Evolutionary conservation across 2,888 invertebrate species (phyloP), one percentile per base, ranked within the genome.

Genomic region (Seira musarum): DNA sequence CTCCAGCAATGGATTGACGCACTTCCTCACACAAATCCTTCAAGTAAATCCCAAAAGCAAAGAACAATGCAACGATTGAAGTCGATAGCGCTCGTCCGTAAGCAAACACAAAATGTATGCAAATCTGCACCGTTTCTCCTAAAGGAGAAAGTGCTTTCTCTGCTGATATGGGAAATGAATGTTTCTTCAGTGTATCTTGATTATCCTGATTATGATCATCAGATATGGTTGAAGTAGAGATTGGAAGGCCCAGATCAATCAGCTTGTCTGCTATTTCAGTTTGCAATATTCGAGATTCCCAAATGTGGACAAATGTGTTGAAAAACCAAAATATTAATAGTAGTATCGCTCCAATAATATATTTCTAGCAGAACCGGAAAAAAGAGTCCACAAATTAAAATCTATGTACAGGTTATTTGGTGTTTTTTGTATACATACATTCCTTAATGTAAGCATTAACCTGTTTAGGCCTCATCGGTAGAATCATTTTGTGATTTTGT

Each of bases 31-130:
- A 72, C 13, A 64, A 25, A 21, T 72, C 64, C 13, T 35, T 19
- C 53, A 72, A 25, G 8, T 72, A 72, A 2, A 64, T 25, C 1
- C 72, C 72, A 64, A 72, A 72, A 2, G 53, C 17, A 64, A 72
- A 72, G 10, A 72, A 53, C 8, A 72, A 8, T 5, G 21, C 2
- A 15, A 22, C 19, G 21, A 60, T 22, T 8, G 60, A 21, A n/a
- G 2, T 60, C 21, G 60, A 21, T 5, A 60, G 1, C 2, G 60
- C 60, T n/a, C 60, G 10, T 22, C 60, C 17, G 49, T 25, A 24
- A 46, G 8, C 64, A 3, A 53, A 24, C 1, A 72, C 13, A 2
- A 64, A 64, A n/a, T 72, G 72, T 1, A 72, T 0, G 17, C 22
- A 22, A 5, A 72, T 6, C 21, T 73, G 73, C 10, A 19, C 35